These are phyloP conservation scores for Ceyx cyanopectus DNA, from an alignment of 2,113 vertebrate genomes.

Conservation along the genomic window DNA sequence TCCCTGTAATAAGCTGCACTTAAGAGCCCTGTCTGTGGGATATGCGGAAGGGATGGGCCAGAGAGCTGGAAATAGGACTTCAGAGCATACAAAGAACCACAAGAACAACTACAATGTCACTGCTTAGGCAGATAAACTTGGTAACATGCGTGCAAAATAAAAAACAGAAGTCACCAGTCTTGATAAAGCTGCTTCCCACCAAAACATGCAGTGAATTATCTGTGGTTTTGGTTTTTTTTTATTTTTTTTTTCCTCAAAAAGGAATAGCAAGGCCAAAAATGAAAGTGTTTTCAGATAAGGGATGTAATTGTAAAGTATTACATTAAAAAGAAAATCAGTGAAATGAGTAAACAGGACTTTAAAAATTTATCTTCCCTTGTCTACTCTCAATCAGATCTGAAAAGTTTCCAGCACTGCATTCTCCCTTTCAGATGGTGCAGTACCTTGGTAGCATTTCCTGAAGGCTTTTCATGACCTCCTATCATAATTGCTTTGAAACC, in stretches of 20 bases:
- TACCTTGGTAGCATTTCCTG: slow-evolving; percentile 59
- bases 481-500: slow-evolving; percentile 49
- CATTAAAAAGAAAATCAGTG: background rate
- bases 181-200: slow-evolving; percentile 11
- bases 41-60: slow-evolving; percentile 38
- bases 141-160: background rate
- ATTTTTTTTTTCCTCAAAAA: background rate
- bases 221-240: background rate
- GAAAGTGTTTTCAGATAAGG: background rate
- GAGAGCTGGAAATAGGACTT: slow-evolving; percentile 56
- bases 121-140: background rate
- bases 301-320: background rate
- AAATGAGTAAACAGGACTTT: background rate
- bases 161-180: background rate
- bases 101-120: background rate
- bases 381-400: slow-evolving; percentile 11
- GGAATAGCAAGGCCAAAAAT: background rate
- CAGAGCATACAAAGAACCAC: background rate
- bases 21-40: slow-evolving; percentile 18
- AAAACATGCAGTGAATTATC: background rate
- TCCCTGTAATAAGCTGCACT: slow-evolving; percentile 44
- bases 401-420: slow-evolving; percentile 32
- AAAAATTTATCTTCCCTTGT: slow-evolving; percentile 33
- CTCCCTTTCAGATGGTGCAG: slow-evolving; percentile 44
- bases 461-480: slow-evolving; percentile 53